Evolutionary conservation across 2,888 invertebrate species (phyloP).

Genomic region (Abrostola tripartita): DNA sequence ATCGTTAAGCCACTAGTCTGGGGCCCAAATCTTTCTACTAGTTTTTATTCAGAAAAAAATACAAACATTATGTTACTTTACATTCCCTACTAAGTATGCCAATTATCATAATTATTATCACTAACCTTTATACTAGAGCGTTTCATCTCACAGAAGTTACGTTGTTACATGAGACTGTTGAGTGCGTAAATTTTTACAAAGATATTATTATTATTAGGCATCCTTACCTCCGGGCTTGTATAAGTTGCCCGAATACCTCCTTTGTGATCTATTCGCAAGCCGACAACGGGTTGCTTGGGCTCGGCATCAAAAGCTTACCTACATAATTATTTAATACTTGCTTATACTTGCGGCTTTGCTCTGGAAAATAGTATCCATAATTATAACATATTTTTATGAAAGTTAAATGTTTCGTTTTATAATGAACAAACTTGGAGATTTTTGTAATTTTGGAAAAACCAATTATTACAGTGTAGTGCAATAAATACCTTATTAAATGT

Average conservation of each 20-base stretch:
- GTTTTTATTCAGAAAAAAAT: too few relatives aligned
- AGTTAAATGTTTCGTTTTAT: background rate
- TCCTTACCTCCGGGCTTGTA: conserved; percentile 9
- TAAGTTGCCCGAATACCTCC: conserved; percentile 19
- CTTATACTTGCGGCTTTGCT: background rate
- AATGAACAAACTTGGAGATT: too few relatives aligned
- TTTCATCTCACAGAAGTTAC: too few relatives aligned
- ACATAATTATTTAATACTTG: conserved; percentile 2
- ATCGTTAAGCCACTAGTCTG: too few relatives aligned
- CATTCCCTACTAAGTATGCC: too few relatives aligned
- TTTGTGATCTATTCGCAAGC: conserved; percentile 16
- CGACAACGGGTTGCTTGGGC: background rate
- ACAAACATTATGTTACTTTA: too few relatives aligned
- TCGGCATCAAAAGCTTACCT: conserved; percentile 1
- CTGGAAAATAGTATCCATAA: background rate
- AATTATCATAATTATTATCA: too few relatives aligned
- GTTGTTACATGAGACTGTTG: too few relatives aligned
- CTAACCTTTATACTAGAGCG: too few relatives aligned
- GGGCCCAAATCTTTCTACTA: too few relatives aligned
- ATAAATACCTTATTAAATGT: too few relatives aligned
- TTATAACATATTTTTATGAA: background rate
- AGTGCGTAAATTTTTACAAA: background rate
- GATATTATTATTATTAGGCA: background rate
- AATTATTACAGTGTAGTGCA: background rate
- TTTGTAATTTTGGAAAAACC: background rate